Conservation (phyloP, 2,797 vertebrate genomes). For the Synaphobranchus kaupii region DNA sequence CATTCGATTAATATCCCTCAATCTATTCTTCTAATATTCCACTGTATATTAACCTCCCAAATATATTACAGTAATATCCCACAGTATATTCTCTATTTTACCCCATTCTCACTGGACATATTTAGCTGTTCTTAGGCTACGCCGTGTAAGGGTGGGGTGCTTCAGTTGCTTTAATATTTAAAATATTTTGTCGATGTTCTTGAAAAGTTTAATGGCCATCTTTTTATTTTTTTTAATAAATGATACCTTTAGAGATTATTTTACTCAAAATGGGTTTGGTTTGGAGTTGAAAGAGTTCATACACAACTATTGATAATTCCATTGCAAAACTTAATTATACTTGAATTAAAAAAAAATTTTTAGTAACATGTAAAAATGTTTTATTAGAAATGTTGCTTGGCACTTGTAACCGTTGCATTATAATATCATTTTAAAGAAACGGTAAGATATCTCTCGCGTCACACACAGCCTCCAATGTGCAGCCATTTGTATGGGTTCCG, state of each 20-base stretch:
- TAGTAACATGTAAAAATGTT: neutral
- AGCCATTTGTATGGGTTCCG: conserved; percentile 28
- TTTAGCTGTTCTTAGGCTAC: neutral
- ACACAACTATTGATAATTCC: neutral
- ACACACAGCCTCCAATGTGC: conserved; percentile 24
- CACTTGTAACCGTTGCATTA: neutral
- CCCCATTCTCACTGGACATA: neutral
- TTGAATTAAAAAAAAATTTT: neutral
- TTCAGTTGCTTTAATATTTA: neutral
- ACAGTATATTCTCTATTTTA: neutral
- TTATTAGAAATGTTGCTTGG: neutral
- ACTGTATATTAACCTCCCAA: neutral
- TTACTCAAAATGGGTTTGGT: neutral
- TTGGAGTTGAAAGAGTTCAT: neutral
- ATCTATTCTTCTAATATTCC: neutral
- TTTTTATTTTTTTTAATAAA: neutral
- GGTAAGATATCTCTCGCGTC: neutral
- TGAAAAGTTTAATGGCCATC: neutral
- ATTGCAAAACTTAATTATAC: neutral
- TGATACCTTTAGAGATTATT: neutral
- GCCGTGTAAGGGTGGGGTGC: neutral
- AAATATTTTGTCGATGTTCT: neutral
- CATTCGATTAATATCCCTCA: neutral
- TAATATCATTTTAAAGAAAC: neutral
- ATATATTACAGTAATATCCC: too few species aligned